phyloP scores from a whole-genome alignment of 1,140 invertebrate genomes.

The Muscidifurax raptorellus region DNA sequence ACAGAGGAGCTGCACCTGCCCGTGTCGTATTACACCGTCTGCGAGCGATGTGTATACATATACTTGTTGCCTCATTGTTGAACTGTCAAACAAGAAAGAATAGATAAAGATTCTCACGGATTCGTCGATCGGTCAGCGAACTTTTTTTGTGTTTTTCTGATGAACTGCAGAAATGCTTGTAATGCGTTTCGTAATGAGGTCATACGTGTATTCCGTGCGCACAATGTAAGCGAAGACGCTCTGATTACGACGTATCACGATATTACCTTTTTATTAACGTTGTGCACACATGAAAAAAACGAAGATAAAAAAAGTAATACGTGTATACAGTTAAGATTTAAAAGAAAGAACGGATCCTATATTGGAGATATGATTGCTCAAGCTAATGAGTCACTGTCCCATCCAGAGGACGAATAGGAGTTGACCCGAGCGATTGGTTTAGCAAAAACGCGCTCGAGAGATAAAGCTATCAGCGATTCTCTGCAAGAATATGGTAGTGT shows the following conservation, averaged over 20 bases:
- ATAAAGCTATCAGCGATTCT: slow-evolving; percentile 59
- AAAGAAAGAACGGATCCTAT: no score
- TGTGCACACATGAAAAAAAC: no score
- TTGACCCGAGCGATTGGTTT: slow-evolving; percentile 46
- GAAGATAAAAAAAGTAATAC: no score
- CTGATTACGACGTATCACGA: no score
- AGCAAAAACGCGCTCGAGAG: slow-evolving; percentile 49
- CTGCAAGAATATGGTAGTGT: neutral
- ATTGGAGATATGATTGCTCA: slow-evolving; percentile 54
- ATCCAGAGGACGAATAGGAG: slow-evolving; percentile 29
- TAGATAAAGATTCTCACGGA: neutral
- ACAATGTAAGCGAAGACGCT: no score
- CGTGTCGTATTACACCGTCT: neutral
- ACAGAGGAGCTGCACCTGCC: neutral
- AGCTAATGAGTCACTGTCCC: slow-evolving; percentile 58
- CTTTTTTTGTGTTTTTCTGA: neutral
- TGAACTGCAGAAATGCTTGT: no score
- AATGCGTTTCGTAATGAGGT: no score
- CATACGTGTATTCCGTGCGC: no score
- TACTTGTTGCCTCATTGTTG: slow-evolving; percentile 5
- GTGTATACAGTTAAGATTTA: no score
- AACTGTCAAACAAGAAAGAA: neutral
- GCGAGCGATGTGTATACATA: neutral
- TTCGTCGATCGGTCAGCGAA: neutral
- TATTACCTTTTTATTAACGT: no score